A percentile compares a stretch with the other conserved stretches of the same genome.
Evolutionary conservation across 2,888 invertebrate genomes (phyloP).

Genomic region (Hyposoter dolosus): DNA sequence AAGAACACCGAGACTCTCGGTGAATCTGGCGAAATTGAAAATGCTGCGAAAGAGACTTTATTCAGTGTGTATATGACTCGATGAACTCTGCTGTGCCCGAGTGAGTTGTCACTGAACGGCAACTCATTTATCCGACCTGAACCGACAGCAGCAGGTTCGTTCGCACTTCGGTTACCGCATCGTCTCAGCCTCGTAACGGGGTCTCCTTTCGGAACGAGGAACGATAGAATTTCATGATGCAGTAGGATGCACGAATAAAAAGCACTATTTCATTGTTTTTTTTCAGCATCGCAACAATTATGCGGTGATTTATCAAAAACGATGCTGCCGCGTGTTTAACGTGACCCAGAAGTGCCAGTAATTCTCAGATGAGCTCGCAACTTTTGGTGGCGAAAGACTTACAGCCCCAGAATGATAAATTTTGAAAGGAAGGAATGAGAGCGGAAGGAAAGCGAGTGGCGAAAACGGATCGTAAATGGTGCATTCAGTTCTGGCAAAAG

Average conservation of each 20-base stretch:
- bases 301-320: too few relatives aligned
- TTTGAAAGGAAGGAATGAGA: not conserved
- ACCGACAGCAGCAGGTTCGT: not conserved
- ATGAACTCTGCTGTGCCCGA: not conserved
- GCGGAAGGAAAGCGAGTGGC: slow-evolving; percentile 20
- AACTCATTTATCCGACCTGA: not conserved
- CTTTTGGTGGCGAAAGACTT: slow-evolving; percentile 36
- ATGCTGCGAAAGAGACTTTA: not conserved
- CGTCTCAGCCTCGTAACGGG: too few relatives aligned
- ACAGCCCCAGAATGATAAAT: slow-evolving; percentile 53
- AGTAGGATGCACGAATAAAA: too few relatives aligned
- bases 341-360: slow-evolving; percentile 26
- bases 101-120: not conserved
- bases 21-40: slow-evolving; percentile 26
- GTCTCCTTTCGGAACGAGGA: too few relatives aligned
- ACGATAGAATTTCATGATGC: too few relatives aligned
- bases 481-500: slow-evolving; percentile 53
- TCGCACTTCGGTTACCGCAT: too few relatives aligned
- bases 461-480: slow-evolving; percentile 65
- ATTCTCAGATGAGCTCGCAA: slow-evolving; percentile 43
- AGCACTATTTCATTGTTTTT: not conserved
- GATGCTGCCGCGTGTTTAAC: not conserved
- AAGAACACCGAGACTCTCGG: slow-evolving; percentile 44
- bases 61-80: not conserved
- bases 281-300: too few relatives aligned